Evolutionary conservation across 30 jellyfish, hydroid and myxozoan species (phyloP), one percentile per base, ranked within the genome.

Genomic region (Cassiopea xamachana): DNA sequence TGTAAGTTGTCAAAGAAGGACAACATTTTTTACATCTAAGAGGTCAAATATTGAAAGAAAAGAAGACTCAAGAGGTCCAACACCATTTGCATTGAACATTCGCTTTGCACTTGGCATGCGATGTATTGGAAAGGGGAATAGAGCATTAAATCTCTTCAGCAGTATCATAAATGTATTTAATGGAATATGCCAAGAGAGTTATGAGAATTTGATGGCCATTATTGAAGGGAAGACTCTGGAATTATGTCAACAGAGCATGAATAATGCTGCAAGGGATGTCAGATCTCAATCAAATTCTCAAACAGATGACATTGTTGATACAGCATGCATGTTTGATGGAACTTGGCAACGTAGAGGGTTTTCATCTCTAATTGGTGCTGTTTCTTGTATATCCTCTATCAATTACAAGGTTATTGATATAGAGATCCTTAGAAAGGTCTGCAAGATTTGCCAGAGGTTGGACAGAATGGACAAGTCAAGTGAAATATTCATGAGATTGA

Each of bases 291-390:
- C 87, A 77, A 67, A 55, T 44, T 13, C 46, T 19, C 62, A 10
- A 7, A 69, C 62, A 16, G 60, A 77, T 55, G 75, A 47, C 18
- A 49, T 77, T 48, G 87, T 77, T 48, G 75, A 77, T 44, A 77
- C 87, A n/a, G 50, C 87, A 45, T 77, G 87, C 48, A 44, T 77
- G 75, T 77, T 77, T 77, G 87, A 77, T 51, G 87, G 87, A 15
- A 77, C 87, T 1, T 77, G 87, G 87, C 87, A 77, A 49, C 75
- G 75, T 10, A 46, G 87, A 44, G 87, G 87, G 73, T 77, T 46
- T 77, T 77, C 87, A 47, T 77, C 87, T 46, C 60, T 77, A 67
- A n/a, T 77, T 44, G 87, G 87, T 77, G 87, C 75, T 77, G 87
- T 77, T 8, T 14, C 73, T 16, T 77, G 87, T 51, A 46, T 77